Conservation (phyloP, 1,140 invertebrate species). For the Papilio machaon region DNA sequence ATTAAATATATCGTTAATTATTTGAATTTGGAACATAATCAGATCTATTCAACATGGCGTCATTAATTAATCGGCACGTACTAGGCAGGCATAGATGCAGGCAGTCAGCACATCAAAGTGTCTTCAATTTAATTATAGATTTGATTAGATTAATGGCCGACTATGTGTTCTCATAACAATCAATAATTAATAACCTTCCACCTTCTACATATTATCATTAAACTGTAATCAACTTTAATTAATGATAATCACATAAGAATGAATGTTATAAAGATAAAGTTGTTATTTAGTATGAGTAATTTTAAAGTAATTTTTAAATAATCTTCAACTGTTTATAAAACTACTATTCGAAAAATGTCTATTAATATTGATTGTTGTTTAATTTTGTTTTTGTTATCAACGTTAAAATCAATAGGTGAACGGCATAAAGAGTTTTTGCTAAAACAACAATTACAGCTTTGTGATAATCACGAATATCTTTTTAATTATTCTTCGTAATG, state of each 20-base stretch:
- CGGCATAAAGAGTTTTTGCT: no score
- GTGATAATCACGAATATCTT: not conserved
- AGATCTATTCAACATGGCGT: constrained; percentile 28
- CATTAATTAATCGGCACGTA: constrained; percentile 20
- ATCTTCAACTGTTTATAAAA: not conserved
- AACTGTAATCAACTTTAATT: constrained; percentile 24
- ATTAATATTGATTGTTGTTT: not conserved
- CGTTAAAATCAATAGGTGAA: no score
- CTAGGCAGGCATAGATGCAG: not conserved
- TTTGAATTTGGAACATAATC: not conserved
- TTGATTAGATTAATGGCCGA: constrained; percentile 42
- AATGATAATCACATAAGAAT: constrained; percentile 21
- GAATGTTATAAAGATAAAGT: constrained; percentile 5
- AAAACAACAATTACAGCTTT: no score
- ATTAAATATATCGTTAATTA: not conserved
- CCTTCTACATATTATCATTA: constrained; percentile 12
- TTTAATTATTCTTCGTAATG: not conserved
- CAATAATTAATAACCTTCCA: constrained; percentile 31
- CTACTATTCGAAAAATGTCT: not conserved
- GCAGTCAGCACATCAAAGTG: constrained; percentile 46
- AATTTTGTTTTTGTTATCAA: not conserved
- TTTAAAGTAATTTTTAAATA: constrained; percentile 1
- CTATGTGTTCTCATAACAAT: constrained; percentile 33
- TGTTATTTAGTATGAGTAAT: constrained; percentile 3
- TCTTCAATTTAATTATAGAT: constrained; percentile 50